Conservation (phyloP, 2,888 invertebrate species). For the Palloptera scutellata region DNA sequence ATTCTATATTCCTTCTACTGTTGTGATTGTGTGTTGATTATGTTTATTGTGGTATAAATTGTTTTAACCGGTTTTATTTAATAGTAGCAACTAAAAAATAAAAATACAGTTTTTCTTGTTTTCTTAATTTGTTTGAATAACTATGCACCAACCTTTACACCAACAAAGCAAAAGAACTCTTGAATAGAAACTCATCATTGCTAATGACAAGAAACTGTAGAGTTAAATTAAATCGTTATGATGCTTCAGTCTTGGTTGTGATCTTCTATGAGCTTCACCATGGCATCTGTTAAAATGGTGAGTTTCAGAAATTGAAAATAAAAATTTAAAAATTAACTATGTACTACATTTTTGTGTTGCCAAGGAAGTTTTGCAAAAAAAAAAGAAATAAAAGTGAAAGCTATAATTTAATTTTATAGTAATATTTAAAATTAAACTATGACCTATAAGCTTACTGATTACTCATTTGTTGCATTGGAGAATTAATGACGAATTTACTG, state of each 20-base stretch:
- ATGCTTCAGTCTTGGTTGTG: conserved; percentile 52
- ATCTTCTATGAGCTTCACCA: conserved; percentile 52
- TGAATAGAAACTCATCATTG: conserved; percentile 32
- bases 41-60: not conserved
- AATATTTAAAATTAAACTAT: too few relatives aligned
- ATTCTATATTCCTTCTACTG: too few relatives aligned
- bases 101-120: not conserved
- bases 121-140: not conserved
- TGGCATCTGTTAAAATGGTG: conserved; percentile 56
- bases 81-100: conserved; percentile 25
- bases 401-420: too few relatives aligned
- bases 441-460: too few relatives aligned
- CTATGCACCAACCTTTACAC: conserved; percentile 13
- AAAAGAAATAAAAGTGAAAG: too few relatives aligned
- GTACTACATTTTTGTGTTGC: not conserved
- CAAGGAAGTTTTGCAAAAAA: not conserved
- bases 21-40: too few relatives aligned
- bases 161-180: conserved; percentile 6
- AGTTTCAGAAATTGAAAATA: conserved; percentile 37
- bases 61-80: conserved; percentile 34
- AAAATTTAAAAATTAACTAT: not conserved
- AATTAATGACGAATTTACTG: too few relatives aligned
- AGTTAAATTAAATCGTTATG: conserved; percentile 36
- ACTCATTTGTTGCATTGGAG: too few relatives aligned
- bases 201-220: conserved; percentile 35